These are phyloP conservation scores for Apistogramma diplotaenia DNA, from an alignment of 2,113 vertebrate genomes.

Conservation along the genomic window DNA sequence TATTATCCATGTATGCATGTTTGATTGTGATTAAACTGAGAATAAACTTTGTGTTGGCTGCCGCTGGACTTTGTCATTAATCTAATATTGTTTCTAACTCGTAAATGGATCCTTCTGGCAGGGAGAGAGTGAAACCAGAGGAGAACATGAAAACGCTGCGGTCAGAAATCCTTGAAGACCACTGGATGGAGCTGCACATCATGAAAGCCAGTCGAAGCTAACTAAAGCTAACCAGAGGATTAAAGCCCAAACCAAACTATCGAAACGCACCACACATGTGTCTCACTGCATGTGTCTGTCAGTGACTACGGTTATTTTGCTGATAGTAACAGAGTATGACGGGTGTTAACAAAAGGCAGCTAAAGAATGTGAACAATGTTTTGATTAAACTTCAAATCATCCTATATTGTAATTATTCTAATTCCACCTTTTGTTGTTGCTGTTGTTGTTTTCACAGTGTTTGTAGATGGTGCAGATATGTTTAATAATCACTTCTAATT, in stretches of 20 bases:
- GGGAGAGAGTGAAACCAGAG: neutral
- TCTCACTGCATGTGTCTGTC: neutral
- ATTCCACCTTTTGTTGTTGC: fast-evolving
- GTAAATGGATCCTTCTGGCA: constrained; percentile 6
- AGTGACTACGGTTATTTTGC: neutral
- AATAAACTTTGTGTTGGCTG: neutral
- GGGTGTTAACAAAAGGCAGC: neutral
- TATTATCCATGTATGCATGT: neutral
- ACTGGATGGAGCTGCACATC: constrained; percentile 58
- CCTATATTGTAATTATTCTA: neutral
- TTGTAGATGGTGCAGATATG: constrained; percentile 18
- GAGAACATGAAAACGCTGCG: neutral
- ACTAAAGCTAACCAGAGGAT: neutral
- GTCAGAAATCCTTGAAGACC: constrained; percentile 38
- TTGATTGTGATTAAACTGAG: constrained; percentile 11
- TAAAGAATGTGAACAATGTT: constrained; percentile 1
- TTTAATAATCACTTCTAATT: constrained; percentile 28
- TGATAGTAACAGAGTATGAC: neutral
- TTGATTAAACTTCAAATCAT: neutral
- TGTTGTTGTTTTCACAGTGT: constrained; percentile 17
- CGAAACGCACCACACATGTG: neutral
- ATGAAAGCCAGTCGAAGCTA: neutral
- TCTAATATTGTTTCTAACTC: neutral
- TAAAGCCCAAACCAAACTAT: constrained; percentile 8
- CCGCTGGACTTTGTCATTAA: neutral